Evolutionary conservation across 2,113 vertebrate genomes (phyloP).

Genomic region (Ammospiza caudacuta): DNA sequence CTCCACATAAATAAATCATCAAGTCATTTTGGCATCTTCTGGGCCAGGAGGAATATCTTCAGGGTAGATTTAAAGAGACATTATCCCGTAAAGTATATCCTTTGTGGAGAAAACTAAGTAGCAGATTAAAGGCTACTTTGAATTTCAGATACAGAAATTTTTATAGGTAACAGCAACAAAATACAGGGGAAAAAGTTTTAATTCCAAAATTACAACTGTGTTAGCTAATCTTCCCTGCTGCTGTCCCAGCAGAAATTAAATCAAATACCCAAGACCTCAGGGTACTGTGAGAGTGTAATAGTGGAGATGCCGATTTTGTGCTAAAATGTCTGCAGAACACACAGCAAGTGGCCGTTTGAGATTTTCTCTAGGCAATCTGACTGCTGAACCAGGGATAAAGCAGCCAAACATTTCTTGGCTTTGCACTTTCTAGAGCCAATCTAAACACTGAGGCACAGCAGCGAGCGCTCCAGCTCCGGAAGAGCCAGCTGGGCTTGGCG

Average conservation of each 20-base stretch:
- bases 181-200: background rate
- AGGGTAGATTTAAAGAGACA: slow-evolving; percentile 76
- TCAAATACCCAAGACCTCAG: background rate
- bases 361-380: background rate
- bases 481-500: background rate
- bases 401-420: background rate
- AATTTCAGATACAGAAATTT: background rate
- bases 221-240: background rate
- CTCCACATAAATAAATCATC: slow-evolving; percentile 80
- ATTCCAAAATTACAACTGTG: background rate
- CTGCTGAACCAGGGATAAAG: background rate
- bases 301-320: background rate
- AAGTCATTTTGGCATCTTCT: slow-evolving; percentile 79
- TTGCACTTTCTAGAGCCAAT: background rate
- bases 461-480: background rate
- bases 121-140: background rate
- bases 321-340: background rate
- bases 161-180: background rate
- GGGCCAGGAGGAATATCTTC: slow-evolving; percentile 74
- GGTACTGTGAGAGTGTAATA: background rate
- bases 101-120: slow-evolving; percentile 7
- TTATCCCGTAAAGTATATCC: slow-evolving; percentile 33
- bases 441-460: background rate
- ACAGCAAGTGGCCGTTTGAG: background rate
- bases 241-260: background rate